phyloP scores from a whole-genome alignment of 2,113 vertebrate species.

The Actinemys pallida region DNA sequence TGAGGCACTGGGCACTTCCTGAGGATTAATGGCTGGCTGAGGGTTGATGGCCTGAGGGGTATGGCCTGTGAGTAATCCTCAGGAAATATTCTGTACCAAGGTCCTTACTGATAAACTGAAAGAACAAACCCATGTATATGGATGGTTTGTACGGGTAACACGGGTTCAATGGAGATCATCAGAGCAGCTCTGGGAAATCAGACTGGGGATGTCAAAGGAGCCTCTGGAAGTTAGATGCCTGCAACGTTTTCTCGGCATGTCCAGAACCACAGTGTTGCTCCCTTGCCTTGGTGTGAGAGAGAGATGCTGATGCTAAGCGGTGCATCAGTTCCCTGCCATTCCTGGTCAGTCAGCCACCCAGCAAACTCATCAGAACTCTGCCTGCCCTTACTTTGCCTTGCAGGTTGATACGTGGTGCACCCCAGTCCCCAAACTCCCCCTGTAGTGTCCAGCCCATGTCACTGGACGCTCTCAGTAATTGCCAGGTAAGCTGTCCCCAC shows the following conservation, averaged over 20 bases:
- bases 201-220: not conserved
- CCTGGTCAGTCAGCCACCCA: not conserved
- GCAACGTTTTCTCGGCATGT: not conserved
- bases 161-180: not conserved
- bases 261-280: not conserved
- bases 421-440: not conserved
- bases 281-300: not conserved
- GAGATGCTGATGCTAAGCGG: not conserved
- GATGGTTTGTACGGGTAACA: not conserved
- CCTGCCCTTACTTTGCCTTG: not conserved
- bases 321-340: not conserved
- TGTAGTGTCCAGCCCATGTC: not conserved
- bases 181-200: not conserved
- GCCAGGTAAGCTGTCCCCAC: not conserved
- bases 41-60: not conserved
- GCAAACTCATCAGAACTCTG: not conserved
- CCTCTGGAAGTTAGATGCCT: not conserved
- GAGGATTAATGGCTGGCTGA: not conserved
- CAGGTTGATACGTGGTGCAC: not conserved
- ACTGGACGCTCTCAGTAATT: not conserved
- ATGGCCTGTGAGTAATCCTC: not conserved
- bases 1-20: slow-evolving; percentile 44
- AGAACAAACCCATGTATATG: rapidly evolving
- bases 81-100: rapidly evolving
- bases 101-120: rapidly evolving